Evolutionary conservation across 2,113 vertebrate species (phyloP), one percentile per base, ranked within the genome.

Genomic region (Caretta caretta): DNA sequence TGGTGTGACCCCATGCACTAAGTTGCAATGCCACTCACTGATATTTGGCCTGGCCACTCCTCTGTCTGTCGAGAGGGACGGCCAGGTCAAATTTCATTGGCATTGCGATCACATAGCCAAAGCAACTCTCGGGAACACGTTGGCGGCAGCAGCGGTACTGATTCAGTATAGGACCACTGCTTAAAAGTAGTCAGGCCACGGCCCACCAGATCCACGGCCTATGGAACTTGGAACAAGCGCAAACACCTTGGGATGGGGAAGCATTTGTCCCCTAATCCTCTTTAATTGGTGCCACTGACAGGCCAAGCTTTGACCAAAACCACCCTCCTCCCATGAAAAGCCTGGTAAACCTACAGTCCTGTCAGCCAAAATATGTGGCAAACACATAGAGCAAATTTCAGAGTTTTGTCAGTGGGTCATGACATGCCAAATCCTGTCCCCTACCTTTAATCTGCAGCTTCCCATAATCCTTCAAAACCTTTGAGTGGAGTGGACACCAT

Each of bases 391-490:
- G 78, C 19, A 92, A 92, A 86, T 25, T 29, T 29, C 48, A 76
- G 10, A 49, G 10, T 46, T 94, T 76, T 84, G 24, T 83, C 35
- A n/a, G 69, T 6, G 42, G 24, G 76, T 81, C 89, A 80, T 76
- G 78, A 80, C 82, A 85, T 95, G 93, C 46, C 51, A 92, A 94
- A 54, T 56, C 85, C 89, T 89, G 62, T 46, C 90, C 90, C 87
- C 56, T 75, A 95, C 78, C 93, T 95, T 50, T 95, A 95, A 95
- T 97, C 89, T 84, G 62, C 84, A 94, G 62, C 76, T 87, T 48
- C 72, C 90, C 86, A 31, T 96, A 96, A 97, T 96, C 90, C 87
- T 94, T 95, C 94, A 92, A 94, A 89, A 97, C 76, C 80, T 94
- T 97, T 97, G 95, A 59, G 95, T 94, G 51, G 29, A 94, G 83